phyloP scores from a whole-genome alignment of 2,797 vertebrate species.

The Ara ararauna region DNA sequence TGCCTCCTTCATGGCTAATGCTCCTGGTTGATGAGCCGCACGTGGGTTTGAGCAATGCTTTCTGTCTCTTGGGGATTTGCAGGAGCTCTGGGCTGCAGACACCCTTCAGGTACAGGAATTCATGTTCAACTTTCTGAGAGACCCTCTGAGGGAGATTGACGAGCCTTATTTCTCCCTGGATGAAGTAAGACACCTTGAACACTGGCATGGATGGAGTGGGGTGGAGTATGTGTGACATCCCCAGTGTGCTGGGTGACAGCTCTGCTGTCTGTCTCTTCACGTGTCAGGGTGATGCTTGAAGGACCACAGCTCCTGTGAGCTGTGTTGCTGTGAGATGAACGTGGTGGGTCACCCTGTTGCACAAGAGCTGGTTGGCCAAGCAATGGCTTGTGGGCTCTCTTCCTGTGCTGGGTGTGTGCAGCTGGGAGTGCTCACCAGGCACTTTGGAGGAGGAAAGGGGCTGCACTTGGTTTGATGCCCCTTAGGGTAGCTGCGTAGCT shows the following conservation, averaged over 20 bases:
- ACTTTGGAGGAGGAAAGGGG: neutral
- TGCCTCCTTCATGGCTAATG: neutral
- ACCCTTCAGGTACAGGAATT: constrained; percentile 90
- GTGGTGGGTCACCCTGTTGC: neutral
- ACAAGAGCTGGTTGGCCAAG: neutral
- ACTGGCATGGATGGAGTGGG: accelerated
- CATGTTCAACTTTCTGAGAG: constrained; percentile 93
- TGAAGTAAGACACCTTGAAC: constrained; percentile 80
- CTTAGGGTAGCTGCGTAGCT: neutral
- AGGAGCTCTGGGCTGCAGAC: constrained; percentile 94
- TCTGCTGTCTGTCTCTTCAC: neutral
- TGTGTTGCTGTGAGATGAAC: neutral
- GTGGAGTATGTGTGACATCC: neutral
- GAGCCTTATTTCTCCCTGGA: constrained; percentile 94
- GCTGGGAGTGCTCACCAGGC: neutral
- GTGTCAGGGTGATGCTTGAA: neutral
- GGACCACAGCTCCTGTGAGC: neutral
- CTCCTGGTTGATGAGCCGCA: neutral
- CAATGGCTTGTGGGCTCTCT: neutral
- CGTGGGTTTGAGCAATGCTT: neutral
- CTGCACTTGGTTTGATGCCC: neutral
- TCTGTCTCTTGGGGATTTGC: neutral
- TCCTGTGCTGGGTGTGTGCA: neutral
- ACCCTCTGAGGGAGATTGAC: constrained; percentile 95
- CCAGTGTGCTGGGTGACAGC: neutral